Percentiles rank a stretch among this genome's conserved stretches.
These are phyloP conservation scores for Pocillopora verrucosa DNA, from an alignment of 64 coral and sea anemone species.

Conservation along the genomic window DNA sequence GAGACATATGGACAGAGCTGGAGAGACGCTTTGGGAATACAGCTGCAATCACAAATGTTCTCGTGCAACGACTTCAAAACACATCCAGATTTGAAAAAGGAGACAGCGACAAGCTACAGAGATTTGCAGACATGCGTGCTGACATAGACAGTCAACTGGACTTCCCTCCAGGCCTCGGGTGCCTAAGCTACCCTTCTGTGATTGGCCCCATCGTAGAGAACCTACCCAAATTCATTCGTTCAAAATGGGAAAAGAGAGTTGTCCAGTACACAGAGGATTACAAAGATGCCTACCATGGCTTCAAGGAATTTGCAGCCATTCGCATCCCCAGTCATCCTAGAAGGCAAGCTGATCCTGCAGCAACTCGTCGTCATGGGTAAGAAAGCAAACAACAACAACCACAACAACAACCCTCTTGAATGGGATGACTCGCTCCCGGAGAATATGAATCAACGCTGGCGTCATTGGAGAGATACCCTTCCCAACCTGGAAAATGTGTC, in stretches of 20 bases:
- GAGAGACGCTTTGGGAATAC: slow-evolving; percentile 61
- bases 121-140: too few relatives aligned
- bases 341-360: slow-evolving; percentile 21
- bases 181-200: too few relatives aligned
- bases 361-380: not conserved
- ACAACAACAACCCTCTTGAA: not conserved
- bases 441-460: slow-evolving; percentile 6
- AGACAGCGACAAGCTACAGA: too few relatives aligned
- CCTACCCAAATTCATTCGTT: not conserved
- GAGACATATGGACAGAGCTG: slow-evolving; percentile 51
- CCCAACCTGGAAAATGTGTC: slow-evolving; percentile 5
- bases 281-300: not conserved
- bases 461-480: slow-evolving; percentile 20
- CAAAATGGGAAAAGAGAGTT: not conserved
- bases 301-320: slow-evolving; percentile 29
- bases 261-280: not conserved
- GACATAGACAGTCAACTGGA: not conserved
- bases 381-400: not conserved
- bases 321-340: slow-evolving; percentile 15
- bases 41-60: slow-evolving; percentile 43
- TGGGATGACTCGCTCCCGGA: slow-evolving; percentile 34
- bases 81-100: too few relatives aligned
- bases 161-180: not conserved
- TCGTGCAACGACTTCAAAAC: not conserved
- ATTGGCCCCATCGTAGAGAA: not conserved